Evolutionary conservation across 2,888 invertebrate species (phyloP).

Genomic region (Calameuta pallipes): DNA sequence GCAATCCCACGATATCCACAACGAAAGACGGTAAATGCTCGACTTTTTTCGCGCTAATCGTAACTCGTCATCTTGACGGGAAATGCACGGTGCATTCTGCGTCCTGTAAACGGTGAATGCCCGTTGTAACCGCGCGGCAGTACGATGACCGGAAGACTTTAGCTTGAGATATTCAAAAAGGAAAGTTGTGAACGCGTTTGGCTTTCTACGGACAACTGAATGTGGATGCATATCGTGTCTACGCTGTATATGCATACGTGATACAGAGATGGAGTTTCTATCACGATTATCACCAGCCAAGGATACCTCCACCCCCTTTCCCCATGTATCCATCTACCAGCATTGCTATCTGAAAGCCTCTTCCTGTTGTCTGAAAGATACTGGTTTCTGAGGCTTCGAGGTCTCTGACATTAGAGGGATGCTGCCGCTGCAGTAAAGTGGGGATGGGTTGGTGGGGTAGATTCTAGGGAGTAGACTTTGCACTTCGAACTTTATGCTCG

Average conservation of each 20-base stretch:
- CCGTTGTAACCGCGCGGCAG: background rate
- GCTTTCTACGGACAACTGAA: background rate
- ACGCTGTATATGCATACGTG: background rate
- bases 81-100: background rate
- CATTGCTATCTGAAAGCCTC: slow-evolving; percentile 54
- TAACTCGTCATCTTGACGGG: background rate
- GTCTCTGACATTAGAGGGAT: slow-evolving; percentile 32
- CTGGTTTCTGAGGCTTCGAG: slow-evolving; percentile 31
- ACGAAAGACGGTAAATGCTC: background rate
- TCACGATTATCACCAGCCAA: background rate
- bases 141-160: background rate
- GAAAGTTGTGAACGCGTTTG: background rate
- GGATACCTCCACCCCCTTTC: slow-evolving; percentile 8
- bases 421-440: slow-evolving; percentile 6
- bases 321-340: background rate
- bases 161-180: background rate
- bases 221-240: background rate
- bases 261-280: background rate
- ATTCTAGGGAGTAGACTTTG: slow-evolving; percentile 50
- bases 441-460: slow-evolving; percentile 26
- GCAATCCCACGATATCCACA: background rate
- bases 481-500: slow-evolving; percentile 57
- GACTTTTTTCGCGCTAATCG: background rate
- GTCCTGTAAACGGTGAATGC: background rate
- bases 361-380: slow-evolving; percentile 58